phyloP scores from a whole-genome alignment of 2,113 vertebrate species.

The Alethe castanea region DNA sequence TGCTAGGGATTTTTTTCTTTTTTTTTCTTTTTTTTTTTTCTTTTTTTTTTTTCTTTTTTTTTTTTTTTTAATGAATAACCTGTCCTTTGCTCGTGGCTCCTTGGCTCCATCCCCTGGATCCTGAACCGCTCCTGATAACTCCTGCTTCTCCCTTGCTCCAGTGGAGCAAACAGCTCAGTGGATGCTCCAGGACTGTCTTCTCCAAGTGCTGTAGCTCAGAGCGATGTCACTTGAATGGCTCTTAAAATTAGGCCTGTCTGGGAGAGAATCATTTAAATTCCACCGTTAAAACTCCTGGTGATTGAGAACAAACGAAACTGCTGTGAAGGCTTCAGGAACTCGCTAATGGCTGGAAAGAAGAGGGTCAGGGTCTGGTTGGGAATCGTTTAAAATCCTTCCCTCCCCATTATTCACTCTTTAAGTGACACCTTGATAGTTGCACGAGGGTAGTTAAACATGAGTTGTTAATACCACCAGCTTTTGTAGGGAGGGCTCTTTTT shows the following conservation, averaged over 20 bases:
- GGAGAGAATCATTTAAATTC: conserved; percentile 44
- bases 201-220: not conserved
- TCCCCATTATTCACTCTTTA: not conserved
- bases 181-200: not conserved
- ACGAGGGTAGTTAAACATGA: not conserved
- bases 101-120: not conserved
- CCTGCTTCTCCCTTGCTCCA: not conserved
- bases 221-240: conserved; percentile 26
- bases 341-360: conserved; percentile 26
- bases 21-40: no score
- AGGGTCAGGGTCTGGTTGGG: conserved; percentile 30
- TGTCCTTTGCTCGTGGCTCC: not conserved
- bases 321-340: conserved; percentile 39
- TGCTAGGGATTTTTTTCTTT: no score
- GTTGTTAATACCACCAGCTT: not conserved
- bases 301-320: conserved; percentile 33
- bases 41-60: no score
- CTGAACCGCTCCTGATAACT: not conserved
- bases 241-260: conserved; percentile 29
- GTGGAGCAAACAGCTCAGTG: not conserved
- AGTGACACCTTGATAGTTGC: not conserved
- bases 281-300: conserved; percentile 27
- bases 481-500: not conserved
- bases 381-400: not conserved
- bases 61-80: no score